These are phyloP conservation scores for Hartigia nigra DNA, from an alignment of 2,888 invertebrate species.

Conservation along the genomic window DNA sequence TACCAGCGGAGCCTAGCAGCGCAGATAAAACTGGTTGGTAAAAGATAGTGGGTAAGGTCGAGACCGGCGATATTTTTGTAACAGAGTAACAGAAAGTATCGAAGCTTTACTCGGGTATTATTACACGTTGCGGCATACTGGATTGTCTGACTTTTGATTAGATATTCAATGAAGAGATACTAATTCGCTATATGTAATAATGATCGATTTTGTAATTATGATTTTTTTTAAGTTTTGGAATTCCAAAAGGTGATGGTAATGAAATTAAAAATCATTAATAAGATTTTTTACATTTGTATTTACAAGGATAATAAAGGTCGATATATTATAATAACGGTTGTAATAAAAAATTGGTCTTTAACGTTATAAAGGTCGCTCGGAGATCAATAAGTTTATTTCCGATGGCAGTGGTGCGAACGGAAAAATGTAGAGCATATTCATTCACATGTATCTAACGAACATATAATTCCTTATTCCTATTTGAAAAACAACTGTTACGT, in stretches of 20 bases:
- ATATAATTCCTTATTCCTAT: not conserved
- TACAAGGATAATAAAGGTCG: slow-evolving; percentile 45
- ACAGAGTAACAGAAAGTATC: slow-evolving; percentile 45
- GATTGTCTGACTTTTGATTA: slow-evolving; percentile 10
- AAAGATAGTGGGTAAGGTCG: slow-evolving; percentile 54
- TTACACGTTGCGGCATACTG: not conserved
- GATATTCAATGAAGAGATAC: not conserved
- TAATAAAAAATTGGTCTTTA: slow-evolving; percentile 38
- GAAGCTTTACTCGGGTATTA: slow-evolving; percentile 22
- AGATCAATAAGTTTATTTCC: not conserved
- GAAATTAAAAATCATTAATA: not conserved
- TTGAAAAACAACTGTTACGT: not conserved
- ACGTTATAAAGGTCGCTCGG: slow-evolving; percentile 10
- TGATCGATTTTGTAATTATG: not conserved
- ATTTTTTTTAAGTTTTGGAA: not conserved
- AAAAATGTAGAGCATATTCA: not conserved
- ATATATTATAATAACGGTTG: slow-evolving; percentile 11
- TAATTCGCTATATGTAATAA: not conserved
- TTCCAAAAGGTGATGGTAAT: not conserved
- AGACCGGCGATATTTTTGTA: slow-evolving; percentile 53
- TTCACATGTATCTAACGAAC: not conserved
- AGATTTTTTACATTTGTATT: slow-evolving; percentile 45
- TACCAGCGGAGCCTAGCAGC: slow-evolving; percentile 12
- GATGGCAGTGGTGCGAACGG: not conserved
- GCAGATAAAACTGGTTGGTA: slow-evolving; percentile 29